These are phyloP conservation scores for Nysson spinosus DNA, from an alignment of 2,888 invertebrate genomes.

Conservation along the genomic window DNA sequence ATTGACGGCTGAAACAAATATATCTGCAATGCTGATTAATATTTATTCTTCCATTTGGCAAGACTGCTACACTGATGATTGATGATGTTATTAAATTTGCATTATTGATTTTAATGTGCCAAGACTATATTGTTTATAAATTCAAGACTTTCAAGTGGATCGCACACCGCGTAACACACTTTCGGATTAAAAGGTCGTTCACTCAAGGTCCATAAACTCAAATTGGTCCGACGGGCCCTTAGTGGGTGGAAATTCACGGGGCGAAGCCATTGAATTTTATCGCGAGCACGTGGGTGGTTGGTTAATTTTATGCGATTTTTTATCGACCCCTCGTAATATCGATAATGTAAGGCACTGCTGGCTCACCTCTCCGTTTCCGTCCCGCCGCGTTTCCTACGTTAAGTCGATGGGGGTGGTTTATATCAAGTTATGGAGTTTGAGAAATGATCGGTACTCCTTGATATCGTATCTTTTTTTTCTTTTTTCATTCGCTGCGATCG, in stretches of 20 bases:
- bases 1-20: no score
- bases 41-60: no score
- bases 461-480: constrained; percentile 32
- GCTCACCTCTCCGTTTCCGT: constrained; percentile 37
- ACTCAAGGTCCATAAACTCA: constrained; percentile 23
- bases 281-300: constrained; percentile 69
- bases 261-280: constrained; percentile 64
- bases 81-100: no score
- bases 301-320: constrained; percentile 77
- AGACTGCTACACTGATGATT: no score
- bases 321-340: constrained; percentile 77
- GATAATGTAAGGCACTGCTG: constrained; percentile 74
- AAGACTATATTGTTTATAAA: no score
- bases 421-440: constrained; percentile 75
- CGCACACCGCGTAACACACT: no score
- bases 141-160: no score
- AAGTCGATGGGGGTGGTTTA: constrained; percentile 67
- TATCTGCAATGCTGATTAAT: no score
- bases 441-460: constrained; percentile 70
- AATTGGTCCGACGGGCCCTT: constrained; percentile 16
- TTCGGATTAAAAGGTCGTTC: constrained; percentile 43
- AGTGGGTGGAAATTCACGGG: constrained; percentile 13
- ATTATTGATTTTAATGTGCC: no score
- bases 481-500: constrained; percentile 20
- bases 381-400: constrained; percentile 33